A percentile compares a stretch with the other conserved stretches of the same genome.
phyloP scores from a whole-genome alignment of 1,140 invertebrate genomes.

The Eurosta solidaginis region DNA sequence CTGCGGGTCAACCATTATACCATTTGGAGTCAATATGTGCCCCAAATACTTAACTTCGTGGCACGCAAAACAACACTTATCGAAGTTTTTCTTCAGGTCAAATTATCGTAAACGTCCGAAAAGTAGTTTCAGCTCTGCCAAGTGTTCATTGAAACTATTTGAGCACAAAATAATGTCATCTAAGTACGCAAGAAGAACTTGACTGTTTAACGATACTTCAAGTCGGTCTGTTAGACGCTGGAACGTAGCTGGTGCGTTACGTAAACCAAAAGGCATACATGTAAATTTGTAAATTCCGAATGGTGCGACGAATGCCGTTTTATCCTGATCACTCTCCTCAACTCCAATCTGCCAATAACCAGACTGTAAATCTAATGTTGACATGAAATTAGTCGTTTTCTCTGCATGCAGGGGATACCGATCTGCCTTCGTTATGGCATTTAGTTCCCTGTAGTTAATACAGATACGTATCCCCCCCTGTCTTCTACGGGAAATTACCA shows the following conservation, averaged over 20 bases:
- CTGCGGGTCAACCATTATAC: too few species aligned
- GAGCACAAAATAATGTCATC: constrained; percentile 59
- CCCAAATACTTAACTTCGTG: too few species aligned
- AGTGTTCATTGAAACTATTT: constrained; percentile 54
- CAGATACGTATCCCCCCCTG: too few species aligned
- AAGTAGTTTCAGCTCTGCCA: constrained; percentile 43
- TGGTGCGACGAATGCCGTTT: constrained; percentile 42
- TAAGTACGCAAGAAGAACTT: constrained; percentile 53
- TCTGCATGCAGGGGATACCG: constrained; percentile 57
- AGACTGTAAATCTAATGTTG: constrained; percentile 59
- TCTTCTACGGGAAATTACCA: constrained; percentile 60
- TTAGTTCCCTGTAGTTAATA: constrained; percentile 65
- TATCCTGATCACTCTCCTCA: background rate
- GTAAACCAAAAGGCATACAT: constrained; percentile 60
- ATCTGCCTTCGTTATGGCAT: constrained; percentile 59
- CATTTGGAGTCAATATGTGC: too few species aligned
- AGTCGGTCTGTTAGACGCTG: constrained; percentile 50
- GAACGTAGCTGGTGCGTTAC: constrained; percentile 37
- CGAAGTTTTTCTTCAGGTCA: constrained; percentile 15
- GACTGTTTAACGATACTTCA: constrained; percentile 31
- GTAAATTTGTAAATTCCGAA: constrained; percentile 56
- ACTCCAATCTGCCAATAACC: constrained; percentile 46
- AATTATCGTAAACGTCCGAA: constrained; percentile 35
- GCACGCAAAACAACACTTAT: constrained; percentile 31
- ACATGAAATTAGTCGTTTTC: constrained; percentile 55